phyloP scores from a whole-genome alignment of 2,113 vertebrate species.

The Embiotoca jacksoni region DNA sequence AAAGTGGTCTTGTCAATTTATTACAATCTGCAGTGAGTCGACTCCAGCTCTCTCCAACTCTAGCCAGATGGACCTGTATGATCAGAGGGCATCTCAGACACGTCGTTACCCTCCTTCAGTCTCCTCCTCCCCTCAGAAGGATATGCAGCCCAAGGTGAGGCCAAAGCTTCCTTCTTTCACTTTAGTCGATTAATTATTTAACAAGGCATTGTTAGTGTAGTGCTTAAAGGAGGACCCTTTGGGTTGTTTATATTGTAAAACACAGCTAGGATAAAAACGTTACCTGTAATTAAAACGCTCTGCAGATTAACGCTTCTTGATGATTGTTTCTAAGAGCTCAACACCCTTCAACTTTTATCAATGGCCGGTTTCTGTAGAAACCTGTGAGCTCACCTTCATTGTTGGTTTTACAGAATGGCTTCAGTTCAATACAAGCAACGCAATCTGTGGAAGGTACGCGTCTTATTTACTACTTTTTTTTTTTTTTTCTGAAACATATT shows the following conservation, averaged over 20 bases:
- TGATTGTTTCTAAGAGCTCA: constrained; percentile 25
- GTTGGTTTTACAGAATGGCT: constrained; percentile 91
- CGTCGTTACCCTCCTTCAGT: constrained; percentile 92
- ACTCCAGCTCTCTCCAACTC: constrained; percentile 91
- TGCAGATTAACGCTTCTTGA: constrained; percentile 19
- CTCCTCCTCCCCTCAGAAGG: constrained; percentile 95
- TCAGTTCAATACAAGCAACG: constrained; percentile 91
- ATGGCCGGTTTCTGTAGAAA: constrained; percentile 67
- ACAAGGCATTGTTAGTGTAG: background rate
- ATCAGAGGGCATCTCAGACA: constrained; percentile 93
- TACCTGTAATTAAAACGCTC: constrained; percentile 16
- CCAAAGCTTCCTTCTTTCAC: background rate
- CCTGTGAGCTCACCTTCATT: constrained; percentile 61
- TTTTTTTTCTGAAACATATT: background rate
- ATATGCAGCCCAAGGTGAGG: constrained; percentile 93
- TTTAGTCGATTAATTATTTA: constrained; percentile 2
- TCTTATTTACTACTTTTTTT: background rate
- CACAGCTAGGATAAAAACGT: constrained; percentile 1
- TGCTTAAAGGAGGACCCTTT: background rate
- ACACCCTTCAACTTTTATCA: constrained; percentile 49
- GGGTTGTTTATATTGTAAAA: constrained; percentile 4
- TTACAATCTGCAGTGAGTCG: constrained; percentile 86
- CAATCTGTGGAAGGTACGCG: constrained; percentile 92
- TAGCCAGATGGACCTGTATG: constrained; percentile 92
- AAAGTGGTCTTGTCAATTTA: constrained; percentile 11